phyloP scores from a whole-genome alignment of 2,888 invertebrate species.

The Apamea crenata region DNA sequence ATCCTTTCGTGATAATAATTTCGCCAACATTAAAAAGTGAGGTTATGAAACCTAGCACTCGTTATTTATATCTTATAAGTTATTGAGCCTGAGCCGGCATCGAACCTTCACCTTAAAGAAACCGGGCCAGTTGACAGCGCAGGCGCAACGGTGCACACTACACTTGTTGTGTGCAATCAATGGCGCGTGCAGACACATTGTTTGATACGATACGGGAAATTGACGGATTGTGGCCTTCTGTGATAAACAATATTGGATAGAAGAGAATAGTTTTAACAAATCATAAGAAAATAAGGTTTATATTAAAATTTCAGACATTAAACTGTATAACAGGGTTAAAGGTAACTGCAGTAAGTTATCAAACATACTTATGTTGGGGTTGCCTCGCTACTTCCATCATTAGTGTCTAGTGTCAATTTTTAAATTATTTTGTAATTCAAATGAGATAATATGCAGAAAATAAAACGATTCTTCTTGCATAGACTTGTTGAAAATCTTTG shows the following conservation, averaged over 20 bases:
- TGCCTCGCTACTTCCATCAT: background rate
- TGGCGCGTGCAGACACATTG: slow-evolving; percentile 49
- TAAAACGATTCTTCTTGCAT: background rate
- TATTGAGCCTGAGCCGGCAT: slow-evolving; percentile 65
- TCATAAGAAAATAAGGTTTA: background rate
- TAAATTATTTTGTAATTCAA: background rate
- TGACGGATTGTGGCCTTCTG: background rate
- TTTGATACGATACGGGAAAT: slow-evolving; percentile 23
- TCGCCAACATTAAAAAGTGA: slow-evolving; percentile 38
- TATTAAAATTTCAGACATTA: background rate
- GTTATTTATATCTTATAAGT: slow-evolving; percentile 69
- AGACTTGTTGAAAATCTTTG: background rate
- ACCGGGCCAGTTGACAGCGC: slow-evolving; percentile 74
- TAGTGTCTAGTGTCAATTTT: background rate
- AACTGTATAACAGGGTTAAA: background rate
- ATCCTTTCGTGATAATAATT: slow-evolving; percentile 3
- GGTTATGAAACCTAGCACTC: slow-evolving; percentile 49
- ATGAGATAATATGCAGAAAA: background rate
- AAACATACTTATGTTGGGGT: background rate
- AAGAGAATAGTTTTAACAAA: background rate
- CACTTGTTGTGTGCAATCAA: slow-evolving; percentile 67
- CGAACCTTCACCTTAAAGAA: slow-evolving; percentile 80
- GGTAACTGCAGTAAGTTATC: background rate
- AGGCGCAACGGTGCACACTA: slow-evolving; percentile 61
- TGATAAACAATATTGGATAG: background rate